Evolutionary conservation across 2,113 vertebrate species (phyloP), one percentile per base, ranked within the genome.

Genomic region (Rutilus rutilus): DNA sequence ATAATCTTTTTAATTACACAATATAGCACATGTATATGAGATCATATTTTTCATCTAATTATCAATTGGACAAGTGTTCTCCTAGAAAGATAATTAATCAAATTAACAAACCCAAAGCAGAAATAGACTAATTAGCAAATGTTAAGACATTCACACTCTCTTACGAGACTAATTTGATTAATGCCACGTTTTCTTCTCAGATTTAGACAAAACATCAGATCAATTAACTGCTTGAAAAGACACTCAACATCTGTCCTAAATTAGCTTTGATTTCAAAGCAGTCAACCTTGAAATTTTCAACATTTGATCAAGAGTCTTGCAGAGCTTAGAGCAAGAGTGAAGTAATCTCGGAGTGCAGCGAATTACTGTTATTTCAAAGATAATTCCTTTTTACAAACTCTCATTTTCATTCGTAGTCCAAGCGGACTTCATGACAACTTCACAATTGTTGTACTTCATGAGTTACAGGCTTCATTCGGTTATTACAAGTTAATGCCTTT

Each of bases 81-180:
- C 62, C 62, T 50, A 59, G 80, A 85, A 89, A 85, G 8, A 65
- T 65, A 73, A 81, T 85, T 77, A 88, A 90, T 88, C 80, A 80
- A 90, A 87, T 86, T 86, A 87, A 73, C 82, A 77, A 78, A 88
- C 78, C 67, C 57, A 36, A 30, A 76, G 82, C 78, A 84, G 78
- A 86, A 86, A 79, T 71, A 86, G 65, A 71, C 86, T 86, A 65
- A 89, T 89, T 87, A 87, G 81, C 50, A 59, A 87, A 84, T 33
- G 69, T 74, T 57, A 80, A 86, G 88, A 82, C 83, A 74, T 88
- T 89, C 84, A 84, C 88, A 87, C 76, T 82, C 79, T 65, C 62
- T 30, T 88, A 87, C 82, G 78, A 60, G 87, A 69, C 74, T 90
- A 88, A 90, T 90, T 88, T 88, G 86, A 90, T 90, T 90, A 88